These are phyloP conservation scores for Brachyopa scutellaris DNA, from an alignment of 2,888 invertebrate genomes.

Conservation along the genomic window DNA sequence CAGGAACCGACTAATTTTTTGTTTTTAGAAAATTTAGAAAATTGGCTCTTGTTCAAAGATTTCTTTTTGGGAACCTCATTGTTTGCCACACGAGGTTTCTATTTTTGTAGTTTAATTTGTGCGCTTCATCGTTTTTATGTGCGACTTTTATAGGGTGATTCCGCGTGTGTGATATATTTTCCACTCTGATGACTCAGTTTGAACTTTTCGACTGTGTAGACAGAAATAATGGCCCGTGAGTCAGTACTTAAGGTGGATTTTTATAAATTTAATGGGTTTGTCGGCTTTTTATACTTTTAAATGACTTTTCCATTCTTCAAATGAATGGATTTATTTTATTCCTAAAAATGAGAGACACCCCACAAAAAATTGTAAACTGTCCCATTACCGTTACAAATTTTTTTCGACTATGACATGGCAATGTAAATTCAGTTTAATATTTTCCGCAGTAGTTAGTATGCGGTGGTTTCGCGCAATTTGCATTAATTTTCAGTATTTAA, in stretches of 20 bases:
- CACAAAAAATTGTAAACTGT: too few species aligned
- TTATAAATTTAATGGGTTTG: slow-evolving; percentile 30
- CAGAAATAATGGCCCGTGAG: slow-evolving; percentile 26
- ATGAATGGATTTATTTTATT: too few species aligned
- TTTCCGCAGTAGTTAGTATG: too few species aligned
- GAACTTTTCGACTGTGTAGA: slow-evolving; percentile 36
- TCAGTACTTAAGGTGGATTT: slow-evolving; percentile 28
- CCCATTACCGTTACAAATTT: too few species aligned
- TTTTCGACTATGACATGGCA: too few species aligned
- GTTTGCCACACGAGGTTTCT: slow-evolving; percentile 50
- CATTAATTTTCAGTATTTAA: too few species aligned
- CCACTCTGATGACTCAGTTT: slow-evolving; percentile 44
- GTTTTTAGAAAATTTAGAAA: slow-evolving; percentile 58
- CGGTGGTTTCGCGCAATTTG: too few species aligned
- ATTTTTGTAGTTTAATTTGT: slow-evolving; percentile 26
- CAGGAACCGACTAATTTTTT: slow-evolving; percentile 31
- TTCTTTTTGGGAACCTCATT: slow-evolving; percentile 52
- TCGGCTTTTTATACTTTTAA: slow-evolving; percentile 11
- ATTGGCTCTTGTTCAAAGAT: slow-evolving; percentile 53
- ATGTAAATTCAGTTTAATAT: too few species aligned
- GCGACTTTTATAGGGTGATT: slow-evolving; percentile 53
- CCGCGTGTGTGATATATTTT: slow-evolving; percentile 39
- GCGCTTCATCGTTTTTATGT: background rate
- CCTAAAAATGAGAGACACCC: too few species aligned
- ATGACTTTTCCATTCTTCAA: too few species aligned